phyloP scores from a whole-genome alignment of 2,888 invertebrate species.

The Amiota communis region DNA sequence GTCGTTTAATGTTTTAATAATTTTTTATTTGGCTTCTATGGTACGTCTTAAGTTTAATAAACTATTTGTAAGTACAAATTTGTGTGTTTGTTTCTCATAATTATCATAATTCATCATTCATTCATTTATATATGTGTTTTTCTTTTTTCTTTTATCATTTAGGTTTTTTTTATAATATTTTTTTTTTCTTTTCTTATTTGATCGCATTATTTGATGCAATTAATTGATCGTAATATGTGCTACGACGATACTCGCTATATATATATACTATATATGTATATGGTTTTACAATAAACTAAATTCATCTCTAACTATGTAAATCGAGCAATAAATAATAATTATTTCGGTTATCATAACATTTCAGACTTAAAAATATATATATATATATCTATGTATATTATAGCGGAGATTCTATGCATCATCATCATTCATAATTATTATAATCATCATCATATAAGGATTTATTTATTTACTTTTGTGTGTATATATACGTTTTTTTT shows the following conservation, averaged over 20 bases:
- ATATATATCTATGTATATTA: not conserved
- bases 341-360: slow-evolving; percentile 44
- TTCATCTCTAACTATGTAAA: slow-evolving; percentile 63
- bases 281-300: slow-evolving; percentile 60
- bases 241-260: slow-evolving; percentile 41
- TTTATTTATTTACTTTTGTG: not conserved
- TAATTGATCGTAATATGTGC: slow-evolving; percentile 46
- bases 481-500: slow-evolving; percentile 23
- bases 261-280: slow-evolving; percentile 39
- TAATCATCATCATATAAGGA: not conserved
- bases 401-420: slow-evolving; percentile 20
- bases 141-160: slow-evolving; percentile 54
- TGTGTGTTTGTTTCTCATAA: slow-evolving; percentile 55
- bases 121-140: slow-evolving; percentile 34
- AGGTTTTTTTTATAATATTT: slow-evolving; percentile 39
- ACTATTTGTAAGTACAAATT: slow-evolving; percentile 65
- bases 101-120: slow-evolving; percentile 19
- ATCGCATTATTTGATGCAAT: slow-evolving; percentile 37
- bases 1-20: slow-evolving; percentile 51
- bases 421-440: not conserved
- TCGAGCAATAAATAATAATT: slow-evolving; percentile 62
- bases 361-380: slow-evolving; percentile 52
- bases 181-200: slow-evolving; percentile 32
- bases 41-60: slow-evolving; percentile 62
- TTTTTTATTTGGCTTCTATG: slow-evolving; percentile 67